phyloP scores from a whole-genome alignment of 2,113 vertebrate species.

The Micromys minutus region DNA sequence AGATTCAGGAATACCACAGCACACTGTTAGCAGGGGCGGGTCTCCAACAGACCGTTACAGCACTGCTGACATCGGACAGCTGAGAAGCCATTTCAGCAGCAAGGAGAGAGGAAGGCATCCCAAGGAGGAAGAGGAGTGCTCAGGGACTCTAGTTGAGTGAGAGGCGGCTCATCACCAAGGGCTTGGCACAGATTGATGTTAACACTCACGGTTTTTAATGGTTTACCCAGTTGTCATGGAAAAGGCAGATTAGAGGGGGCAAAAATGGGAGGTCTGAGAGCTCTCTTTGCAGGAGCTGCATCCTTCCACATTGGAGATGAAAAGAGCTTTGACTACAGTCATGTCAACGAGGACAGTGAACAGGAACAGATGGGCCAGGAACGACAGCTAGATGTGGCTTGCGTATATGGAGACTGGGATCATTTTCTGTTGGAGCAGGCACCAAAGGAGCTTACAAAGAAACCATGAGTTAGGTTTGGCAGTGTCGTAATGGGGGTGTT shows the following conservation, averaged over 20 bases:
- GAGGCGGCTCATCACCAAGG: neutral
- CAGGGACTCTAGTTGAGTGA: neutral
- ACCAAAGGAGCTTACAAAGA: neutral
- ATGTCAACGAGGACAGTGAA: neutral
- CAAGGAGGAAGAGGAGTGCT: neutral
- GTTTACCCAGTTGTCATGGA: neutral
- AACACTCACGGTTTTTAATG: neutral
- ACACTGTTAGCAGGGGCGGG: neutral
- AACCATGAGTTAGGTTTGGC: neutral
- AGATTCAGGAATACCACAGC: neutral
- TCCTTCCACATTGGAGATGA: neutral
- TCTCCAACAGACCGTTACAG: neutral
- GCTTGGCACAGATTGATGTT: neutral
- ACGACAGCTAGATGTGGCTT: neutral
- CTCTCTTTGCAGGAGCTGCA: neutral
- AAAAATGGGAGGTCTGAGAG: neutral
- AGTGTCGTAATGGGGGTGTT: neutral
- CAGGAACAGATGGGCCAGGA: neutral
- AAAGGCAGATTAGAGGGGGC: neutral
- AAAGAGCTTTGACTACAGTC: neutral
- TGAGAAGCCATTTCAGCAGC: neutral
- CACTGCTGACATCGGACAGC: neutral
- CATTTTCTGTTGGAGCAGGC: neutral
- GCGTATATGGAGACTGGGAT: neutral
- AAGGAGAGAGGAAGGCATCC: neutral